phyloP scores from a whole-genome alignment of 2,113 vertebrate species.

The Erpornis zantholeuca region DNA sequence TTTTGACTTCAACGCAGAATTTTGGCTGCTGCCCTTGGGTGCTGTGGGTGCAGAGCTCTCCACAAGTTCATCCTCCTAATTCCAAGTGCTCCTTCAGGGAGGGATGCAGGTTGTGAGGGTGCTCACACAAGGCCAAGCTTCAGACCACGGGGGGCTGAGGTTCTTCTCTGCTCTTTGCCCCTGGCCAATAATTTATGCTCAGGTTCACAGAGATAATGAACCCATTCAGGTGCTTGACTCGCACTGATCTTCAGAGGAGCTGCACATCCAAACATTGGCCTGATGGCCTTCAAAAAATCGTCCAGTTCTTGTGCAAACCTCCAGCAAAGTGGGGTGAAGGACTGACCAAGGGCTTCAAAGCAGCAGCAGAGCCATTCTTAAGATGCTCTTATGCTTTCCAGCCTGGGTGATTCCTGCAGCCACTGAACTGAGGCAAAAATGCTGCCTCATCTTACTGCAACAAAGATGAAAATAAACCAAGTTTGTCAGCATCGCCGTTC shows the following conservation, averaged over 20 bases:
- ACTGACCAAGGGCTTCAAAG: not conserved
- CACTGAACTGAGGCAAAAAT: not conserved
- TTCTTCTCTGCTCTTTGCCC: not conserved
- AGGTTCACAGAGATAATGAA: not conserved
- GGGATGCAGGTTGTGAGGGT: not conserved
- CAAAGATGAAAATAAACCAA: not conserved
- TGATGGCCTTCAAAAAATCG: accelerated
- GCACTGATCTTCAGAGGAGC: not conserved
- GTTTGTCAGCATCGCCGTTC: not conserved
- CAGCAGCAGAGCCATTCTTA: not conserved
- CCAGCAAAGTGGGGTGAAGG: not conserved
- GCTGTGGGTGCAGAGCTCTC: not conserved
- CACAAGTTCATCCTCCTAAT: not conserved
- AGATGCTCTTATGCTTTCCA: not conserved
- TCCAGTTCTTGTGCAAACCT: not conserved
- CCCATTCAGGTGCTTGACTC: not conserved
- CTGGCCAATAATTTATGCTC: not conserved
- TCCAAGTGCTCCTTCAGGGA: not conserved
- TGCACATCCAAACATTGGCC: not conserved
- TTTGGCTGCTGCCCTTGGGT: not conserved
- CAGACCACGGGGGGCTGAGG: not conserved
- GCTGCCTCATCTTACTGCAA: not conserved
- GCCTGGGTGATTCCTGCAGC: not conserved
- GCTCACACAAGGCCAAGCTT: not conserved
- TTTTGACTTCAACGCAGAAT: not conserved